Evolutionary conservation across 2,888 invertebrate species (phyloP), one percentile per base, ranked within the genome.

Genomic region (Dicyrtomina minuta): DNA sequence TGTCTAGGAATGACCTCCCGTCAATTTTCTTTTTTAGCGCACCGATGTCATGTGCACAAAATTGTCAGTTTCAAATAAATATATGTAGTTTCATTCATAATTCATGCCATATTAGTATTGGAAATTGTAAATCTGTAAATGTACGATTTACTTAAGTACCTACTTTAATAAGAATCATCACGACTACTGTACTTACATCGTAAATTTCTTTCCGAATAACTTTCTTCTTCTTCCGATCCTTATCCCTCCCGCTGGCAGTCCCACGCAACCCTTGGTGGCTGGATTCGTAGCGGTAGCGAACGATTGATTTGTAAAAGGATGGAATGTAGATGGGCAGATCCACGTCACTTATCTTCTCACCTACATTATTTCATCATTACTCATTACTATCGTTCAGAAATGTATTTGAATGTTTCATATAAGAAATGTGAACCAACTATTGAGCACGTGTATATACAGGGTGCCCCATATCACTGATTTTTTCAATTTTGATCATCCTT

Each of bases 301-400:
- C n/a, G 5, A 66, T 26, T 17, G 66, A 27, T 15, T 59, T 44
- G 60, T 44, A 68, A 24, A 68, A 68, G 17, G 33, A 17, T 15
- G 68, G 68, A 5, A 68, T 22, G 17, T 60, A 68, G 5, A 68
- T 27, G 1, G 68, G 68, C 39, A 68, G 39, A 26, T 68, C 68
- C 2, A 60, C 22, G 6, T 60, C 60, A 17, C 51, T 68, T 12
- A 68, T 39, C n/a, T 33, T 53, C 33, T 68, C 68, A 4, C 66
- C 66, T 66, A n/a, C 15, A 49, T 22, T 22, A 22, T 6, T n/a
- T n/a, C n/a, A n/a, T n/a, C n/a, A n/a, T n/a, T n/a, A n/a, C n/a
- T n/a, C n/a, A n/a, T n/a, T n/a, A n/a, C n/a, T n/a, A n/a, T n/a
- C n/a, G n/a, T n/a, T n/a, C n/a, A n/a, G n/a, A n/a, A n/a, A n/a